Evolutionary conservation across 2,797 vertebrate species (phyloP), one percentile per base, ranked within the genome.

Genomic region (Florisuga fusca): DNA sequence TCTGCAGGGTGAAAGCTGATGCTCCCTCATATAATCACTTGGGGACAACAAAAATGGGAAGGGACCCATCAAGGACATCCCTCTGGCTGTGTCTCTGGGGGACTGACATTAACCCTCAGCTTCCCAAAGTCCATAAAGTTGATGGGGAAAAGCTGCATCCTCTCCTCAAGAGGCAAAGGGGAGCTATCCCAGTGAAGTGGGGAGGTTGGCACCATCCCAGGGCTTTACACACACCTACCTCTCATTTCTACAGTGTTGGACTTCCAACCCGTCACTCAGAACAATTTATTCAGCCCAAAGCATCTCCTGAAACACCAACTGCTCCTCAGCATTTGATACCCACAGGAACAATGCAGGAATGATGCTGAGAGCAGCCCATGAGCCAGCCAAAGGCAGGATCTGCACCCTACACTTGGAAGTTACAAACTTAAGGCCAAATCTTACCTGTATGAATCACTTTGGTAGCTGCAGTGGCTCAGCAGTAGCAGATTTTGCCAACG

Each of bases 251-350:
- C 51, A 57, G 73, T 61, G 8, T 45, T 21, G 46, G 34, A 82
- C 48, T 72, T 36, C 71, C 78, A 64, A 62, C 33, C 33, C 29
- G 8, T 21, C 12, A 22, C 76, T 84, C 25, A 7, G 19, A 53
- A 48, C 48, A n/a, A 80, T 61, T 81, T 72, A n/a, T 64, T 82
- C 58, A 26, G 51, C 83, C 61, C 68, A 25, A 14, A 51, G 55
- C 59, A 73, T 17, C 85, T 41, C 58, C 5, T 29, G 72, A 74
- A 59, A 20, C 62, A 33, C 11, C 31, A 51, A 15, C 25, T 2
- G 3, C 87, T 78, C 43, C 0, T 0, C 43, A 45, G 83, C 6
- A 0, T 43, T 53, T 1, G 1, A 2, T 21, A 31, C 51, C 64
- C 18, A 46, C 38, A 41, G 38, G 38, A 41, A 13, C 38, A 41